These are phyloP conservation scores for Erebia palarica DNA, from an alignment of 2,888 invertebrate genomes.

Conservation along the genomic window DNA sequence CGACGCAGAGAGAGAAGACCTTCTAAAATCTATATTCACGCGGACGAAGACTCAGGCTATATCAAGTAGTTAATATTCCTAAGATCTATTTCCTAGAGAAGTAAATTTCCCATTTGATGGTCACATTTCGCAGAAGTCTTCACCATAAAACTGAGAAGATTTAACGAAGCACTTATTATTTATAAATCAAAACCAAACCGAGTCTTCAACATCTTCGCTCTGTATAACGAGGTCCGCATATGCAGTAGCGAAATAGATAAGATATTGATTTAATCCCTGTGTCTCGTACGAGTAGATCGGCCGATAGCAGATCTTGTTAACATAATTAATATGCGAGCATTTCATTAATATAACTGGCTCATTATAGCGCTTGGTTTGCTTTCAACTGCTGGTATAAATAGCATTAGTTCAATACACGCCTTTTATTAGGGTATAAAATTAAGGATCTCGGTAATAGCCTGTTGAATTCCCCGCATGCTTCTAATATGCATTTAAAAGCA, in stretches of 20 bases:
- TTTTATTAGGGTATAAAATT: constrained; percentile 11
- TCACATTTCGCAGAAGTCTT: too few species aligned
- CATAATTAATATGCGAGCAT: constrained; percentile 52
- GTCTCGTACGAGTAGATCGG: constrained; percentile 42
- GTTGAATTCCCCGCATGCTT: neutral
- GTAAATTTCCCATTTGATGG: too few species aligned
- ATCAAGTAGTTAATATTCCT: too few species aligned
- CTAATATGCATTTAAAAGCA: too few species aligned
- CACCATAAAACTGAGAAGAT: neutral
- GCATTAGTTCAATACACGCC: constrained; percentile 18
- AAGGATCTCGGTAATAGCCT: constrained; percentile 3
- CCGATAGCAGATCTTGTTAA: constrained; percentile 50
- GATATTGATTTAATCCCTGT: constrained; percentile 44
- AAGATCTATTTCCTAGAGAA: too few species aligned
- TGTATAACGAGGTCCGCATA: constrained; percentile 36
- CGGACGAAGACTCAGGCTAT: too few species aligned
- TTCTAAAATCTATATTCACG: too few species aligned
- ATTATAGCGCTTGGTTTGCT: constrained; percentile 14
- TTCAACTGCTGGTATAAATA: constrained; percentile 11
- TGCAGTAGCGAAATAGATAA: constrained; percentile 38
- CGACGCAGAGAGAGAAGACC: too few species aligned
- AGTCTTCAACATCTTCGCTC: neutral
- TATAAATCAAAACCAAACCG: constrained; percentile 3
- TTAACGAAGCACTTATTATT: neutral
- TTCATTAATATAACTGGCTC: constrained; percentile 42